A percentile compares a stretch with the other conserved stretches of the same genome.
phyloP scores from a whole-genome alignment of 2,888 invertebrate species.

The Drosophila peninsularis region DNA sequence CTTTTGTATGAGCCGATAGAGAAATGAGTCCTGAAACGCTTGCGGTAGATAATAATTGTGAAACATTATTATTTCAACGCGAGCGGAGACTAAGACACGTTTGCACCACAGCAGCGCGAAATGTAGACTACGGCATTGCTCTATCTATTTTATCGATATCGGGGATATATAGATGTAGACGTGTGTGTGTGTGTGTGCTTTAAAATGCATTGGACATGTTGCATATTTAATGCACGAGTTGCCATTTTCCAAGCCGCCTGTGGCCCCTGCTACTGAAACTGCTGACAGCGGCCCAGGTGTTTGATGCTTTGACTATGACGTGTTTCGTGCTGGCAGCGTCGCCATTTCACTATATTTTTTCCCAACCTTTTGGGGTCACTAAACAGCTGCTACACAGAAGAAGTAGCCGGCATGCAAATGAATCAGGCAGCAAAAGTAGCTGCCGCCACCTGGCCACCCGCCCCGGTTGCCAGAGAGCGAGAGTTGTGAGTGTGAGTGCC shows the following conservation, averaged over 20 bases:
- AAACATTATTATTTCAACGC: constrained; percentile 58
- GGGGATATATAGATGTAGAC: not conserved
- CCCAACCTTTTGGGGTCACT: constrained; percentile 65
- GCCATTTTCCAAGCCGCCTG: constrained; percentile 21
- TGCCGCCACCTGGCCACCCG: constrained; percentile 32
- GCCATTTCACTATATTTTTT: constrained; percentile 21
- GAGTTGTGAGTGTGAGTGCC: constrained; percentile 37
- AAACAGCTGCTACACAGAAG: constrained; percentile 52
- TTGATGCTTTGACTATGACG: constrained; percentile 55
- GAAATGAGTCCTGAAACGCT: constrained; percentile 65
- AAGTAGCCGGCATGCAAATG: constrained; percentile 58
- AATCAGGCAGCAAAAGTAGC: constrained; percentile 55
- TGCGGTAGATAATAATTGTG: constrained; percentile 65
- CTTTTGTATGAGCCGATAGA: constrained; percentile 68
- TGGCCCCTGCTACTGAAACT: not conserved
- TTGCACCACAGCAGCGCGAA: constrained; percentile 32
- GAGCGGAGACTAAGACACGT: constrained; percentile 23
- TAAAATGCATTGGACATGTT: constrained; percentile 72
- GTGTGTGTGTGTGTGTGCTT: constrained; percentile 32
- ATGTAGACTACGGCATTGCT: constrained; percentile 38
- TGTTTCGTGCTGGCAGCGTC: constrained; percentile 58
- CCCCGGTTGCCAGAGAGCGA: constrained; percentile 18
- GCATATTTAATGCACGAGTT: constrained; percentile 71
- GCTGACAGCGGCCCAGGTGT: constrained; percentile 34
- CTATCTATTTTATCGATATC: constrained; percentile 75